phyloP scores from a whole-genome alignment of 2,888 invertebrate species.

The Caenorhabditis panamensis region DNA sequence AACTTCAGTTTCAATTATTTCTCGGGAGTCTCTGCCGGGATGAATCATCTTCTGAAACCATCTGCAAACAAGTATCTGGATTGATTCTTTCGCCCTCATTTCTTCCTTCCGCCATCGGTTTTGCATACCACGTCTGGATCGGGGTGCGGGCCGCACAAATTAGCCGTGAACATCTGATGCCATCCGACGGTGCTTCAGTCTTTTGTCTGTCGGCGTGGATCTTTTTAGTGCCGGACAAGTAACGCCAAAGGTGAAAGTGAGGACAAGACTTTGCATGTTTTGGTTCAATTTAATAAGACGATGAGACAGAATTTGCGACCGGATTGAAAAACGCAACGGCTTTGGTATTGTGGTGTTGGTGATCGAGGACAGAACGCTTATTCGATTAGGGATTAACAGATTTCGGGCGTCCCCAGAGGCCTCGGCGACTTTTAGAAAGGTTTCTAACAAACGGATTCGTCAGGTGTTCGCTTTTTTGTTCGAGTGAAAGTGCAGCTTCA shows the following conservation, averaged over 20 bases:
- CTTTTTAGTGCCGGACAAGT: conserved; percentile 22
- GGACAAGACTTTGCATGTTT: conserved; percentile 38
- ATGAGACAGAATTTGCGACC: conserved; percentile 35
- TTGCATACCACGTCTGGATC: conserved; percentile 23
- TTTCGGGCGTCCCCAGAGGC: conserved; percentile 14
- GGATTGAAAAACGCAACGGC: conserved; percentile 43
- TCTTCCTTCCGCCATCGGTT: not conserved
- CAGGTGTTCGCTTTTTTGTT: conserved; percentile 38
- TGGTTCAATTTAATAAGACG: conserved; percentile 52
- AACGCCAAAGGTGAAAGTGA: conserved; percentile 30
- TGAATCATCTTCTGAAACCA: conserved; percentile 17
- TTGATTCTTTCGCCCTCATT: not conserved
- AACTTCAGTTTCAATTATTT: conserved; percentile 41
- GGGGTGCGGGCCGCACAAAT: conserved; percentile 37
- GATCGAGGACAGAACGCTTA: conserved; percentile 46
- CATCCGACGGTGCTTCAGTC: conserved; percentile 39
- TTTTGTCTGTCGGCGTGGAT: conserved; percentile 26
- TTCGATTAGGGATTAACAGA: conserved; percentile 58
- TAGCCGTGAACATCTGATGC: conserved; percentile 58
- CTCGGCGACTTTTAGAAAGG: not conserved
- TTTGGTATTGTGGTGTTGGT: conserved; percentile 32
- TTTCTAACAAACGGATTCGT: conserved; percentile 6
- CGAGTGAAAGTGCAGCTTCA: conserved; percentile 35
- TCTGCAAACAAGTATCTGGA: conserved; percentile 1
- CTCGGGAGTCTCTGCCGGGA: conserved; percentile 6